Percentiles rank a stretch among this genome's conserved stretches.
These are phyloP conservation scores for Cheilosia vernalis DNA, from an alignment of 2,888 invertebrate genomes.

Conservation along the genomic window DNA sequence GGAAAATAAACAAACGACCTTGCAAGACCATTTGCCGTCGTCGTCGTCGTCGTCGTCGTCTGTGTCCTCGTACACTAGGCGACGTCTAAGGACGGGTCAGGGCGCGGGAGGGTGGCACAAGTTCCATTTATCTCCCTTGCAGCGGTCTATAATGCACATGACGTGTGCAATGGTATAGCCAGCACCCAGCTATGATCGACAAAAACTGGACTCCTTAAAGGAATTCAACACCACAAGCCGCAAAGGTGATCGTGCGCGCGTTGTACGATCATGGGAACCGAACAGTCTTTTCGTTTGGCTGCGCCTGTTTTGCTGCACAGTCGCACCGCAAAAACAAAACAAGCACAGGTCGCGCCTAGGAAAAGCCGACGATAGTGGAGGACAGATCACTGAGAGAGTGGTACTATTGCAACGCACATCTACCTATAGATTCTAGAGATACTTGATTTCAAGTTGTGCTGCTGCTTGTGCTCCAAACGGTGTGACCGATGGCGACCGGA, in stretches of 20 bases:
- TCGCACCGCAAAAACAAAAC: constrained; percentile 6
- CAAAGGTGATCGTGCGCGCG: constrained; percentile 60
- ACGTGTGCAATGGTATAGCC: too few relatives aligned
- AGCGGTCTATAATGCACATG: not conserved
- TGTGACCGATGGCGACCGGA: constrained; percentile 8
- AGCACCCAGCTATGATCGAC: constrained; percentile 8
- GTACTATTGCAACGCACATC: constrained; percentile 51
- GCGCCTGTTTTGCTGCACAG: constrained; percentile 26
- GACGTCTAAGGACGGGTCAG: constrained; percentile 15
- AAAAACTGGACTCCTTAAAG: constrained; percentile 62
- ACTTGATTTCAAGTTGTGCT: constrained; percentile 36
- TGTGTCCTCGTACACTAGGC: not conserved
- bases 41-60: constrained; percentile 1
- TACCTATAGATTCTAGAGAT: constrained; percentile 23
- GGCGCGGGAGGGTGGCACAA: constrained; percentile 26
- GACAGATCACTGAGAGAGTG: constrained; percentile 9
- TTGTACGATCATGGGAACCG: constrained; percentile 70
- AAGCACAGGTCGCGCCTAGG: not conserved
- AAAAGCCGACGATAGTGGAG: not conserved
- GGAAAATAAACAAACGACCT: constrained; percentile 76
- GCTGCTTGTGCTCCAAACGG: constrained; percentile 6
- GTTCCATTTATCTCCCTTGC: constrained; percentile 52
- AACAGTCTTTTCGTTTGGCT: constrained; percentile 48
- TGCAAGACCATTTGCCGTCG: constrained; percentile 68
- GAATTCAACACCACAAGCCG: constrained; percentile 42